These are phyloP conservation scores for Laothoe populi DNA, from an alignment of 2,888 invertebrate species.

Conservation along the genomic window DNA sequence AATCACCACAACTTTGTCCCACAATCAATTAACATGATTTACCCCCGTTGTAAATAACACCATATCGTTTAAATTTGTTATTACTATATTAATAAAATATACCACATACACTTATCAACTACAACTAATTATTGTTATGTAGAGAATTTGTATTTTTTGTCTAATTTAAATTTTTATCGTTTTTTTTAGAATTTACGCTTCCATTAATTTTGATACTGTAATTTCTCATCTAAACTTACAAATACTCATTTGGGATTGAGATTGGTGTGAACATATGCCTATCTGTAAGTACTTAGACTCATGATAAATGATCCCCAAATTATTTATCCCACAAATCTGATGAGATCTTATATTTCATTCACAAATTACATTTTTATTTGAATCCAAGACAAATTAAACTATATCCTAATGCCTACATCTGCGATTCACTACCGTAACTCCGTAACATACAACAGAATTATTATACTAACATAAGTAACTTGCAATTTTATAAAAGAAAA, in stretches of 20 bases:
- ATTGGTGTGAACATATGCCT: not conserved
- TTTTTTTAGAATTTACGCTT: conserved; percentile 18
- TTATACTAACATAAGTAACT: conserved; percentile 18
- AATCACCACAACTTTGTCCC: conserved; percentile 34
- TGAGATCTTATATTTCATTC: conserved; percentile 20
- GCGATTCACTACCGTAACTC: conserved; percentile 5
- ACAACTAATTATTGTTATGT: conserved; percentile 19
- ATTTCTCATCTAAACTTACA: not conserved
- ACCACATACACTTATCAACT: conserved; percentile 25
- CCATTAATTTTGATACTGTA: not conserved
- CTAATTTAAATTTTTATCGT: conserved; percentile 1
- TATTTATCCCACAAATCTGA: conserved; percentile 7
- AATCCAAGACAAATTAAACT: conserved; percentile 12
- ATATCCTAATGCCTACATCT: conserved; percentile 9
- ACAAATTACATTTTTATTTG: conserved; percentile 12
- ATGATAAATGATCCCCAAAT: not conserved
- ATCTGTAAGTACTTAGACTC: conserved; percentile 4
- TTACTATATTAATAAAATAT: conserved; percentile 12
- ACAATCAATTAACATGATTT: not conserved
- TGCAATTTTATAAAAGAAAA: conserved; percentile 19
- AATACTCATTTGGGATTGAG: conserved; percentile 10
- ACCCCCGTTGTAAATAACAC: conserved; percentile 11
- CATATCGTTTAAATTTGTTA: not conserved
- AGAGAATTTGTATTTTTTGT: conserved; percentile 9
- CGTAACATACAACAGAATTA: not conserved